Percentiles rank a stretch among this genome's conserved stretches.
phyloP scores from a whole-genome alignment of 2,797 vertebrate species.

The Sebastes cheni region DNA sequence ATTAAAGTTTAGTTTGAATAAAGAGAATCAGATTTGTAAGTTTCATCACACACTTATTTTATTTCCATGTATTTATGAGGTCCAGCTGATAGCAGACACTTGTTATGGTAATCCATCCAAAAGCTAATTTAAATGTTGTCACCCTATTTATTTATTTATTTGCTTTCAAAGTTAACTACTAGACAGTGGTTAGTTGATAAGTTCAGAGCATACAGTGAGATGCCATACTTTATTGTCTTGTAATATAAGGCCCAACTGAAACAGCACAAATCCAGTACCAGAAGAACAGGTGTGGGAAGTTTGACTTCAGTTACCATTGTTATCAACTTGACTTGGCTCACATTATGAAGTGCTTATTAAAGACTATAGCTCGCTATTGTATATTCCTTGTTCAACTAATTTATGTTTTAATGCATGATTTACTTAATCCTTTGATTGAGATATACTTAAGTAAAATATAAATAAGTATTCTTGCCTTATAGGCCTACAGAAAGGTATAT shows the following conservation, averaged over 20 bases:
- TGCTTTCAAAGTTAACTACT: background rate
- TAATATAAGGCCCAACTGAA: background rate
- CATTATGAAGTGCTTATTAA: background rate
- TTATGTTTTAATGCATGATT: background rate
- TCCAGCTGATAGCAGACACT: background rate
- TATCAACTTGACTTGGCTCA: background rate
- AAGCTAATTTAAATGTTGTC: background rate
- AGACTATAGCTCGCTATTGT: background rate
- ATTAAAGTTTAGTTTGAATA: background rate
- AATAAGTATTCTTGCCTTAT: too few relatives aligned
- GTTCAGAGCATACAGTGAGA: background rate
- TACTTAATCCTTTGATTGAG: too few relatives aligned
- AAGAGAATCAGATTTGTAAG: background rate
- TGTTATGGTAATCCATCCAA: background rate
- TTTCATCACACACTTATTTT: background rate
- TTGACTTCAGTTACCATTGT: background rate
- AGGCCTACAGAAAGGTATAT: fast-evolving
- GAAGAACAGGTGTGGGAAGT: background rate
- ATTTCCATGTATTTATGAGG: background rate
- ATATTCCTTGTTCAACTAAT: background rate
- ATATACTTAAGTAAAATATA: too few relatives aligned
- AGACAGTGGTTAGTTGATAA: background rate
- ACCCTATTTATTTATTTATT: background rate
- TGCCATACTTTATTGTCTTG: background rate
- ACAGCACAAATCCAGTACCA: background rate